Base-by-base conservation (phyloP, 2,888 invertebrate species). In the Ptychoptera albimana region DNA sequence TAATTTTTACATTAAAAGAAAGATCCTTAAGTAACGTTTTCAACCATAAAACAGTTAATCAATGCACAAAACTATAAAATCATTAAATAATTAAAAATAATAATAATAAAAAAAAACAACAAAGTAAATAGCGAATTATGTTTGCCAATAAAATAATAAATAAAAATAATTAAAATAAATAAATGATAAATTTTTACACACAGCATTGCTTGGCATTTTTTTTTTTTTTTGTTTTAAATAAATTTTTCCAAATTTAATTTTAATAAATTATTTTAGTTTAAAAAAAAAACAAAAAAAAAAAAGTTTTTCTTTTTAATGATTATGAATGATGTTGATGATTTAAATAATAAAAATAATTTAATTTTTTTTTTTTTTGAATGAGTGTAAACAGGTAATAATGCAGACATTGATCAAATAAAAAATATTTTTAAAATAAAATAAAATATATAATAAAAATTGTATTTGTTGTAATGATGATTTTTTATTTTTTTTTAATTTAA, bases 111-210 rank as follows among this genome's bases (percentile, higher is more conserved):
- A 5, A 5, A 23, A 23, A 5, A 23, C 3, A 23, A 23, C 7
- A 23, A 23, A 23, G 23, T 23, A 23, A 23, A 23, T 23, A 23
- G 23, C 23, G 23, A 23, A 23, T 23, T 23, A 23, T 23, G 23
- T 23, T 23, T 23, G 23, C 23, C 23, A 23, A 23, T 23, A 5
- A 23, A 23, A 5, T 23, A 3, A 23, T 23, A 23, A 23, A 23
- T 23, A 23, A 23, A 23, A 23, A 7, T 23, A 23, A 32, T 7
- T 32, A 4, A 32, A 32, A 32, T 7, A 9, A 32, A 32, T 7
- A 32, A 32, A 11, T 3, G 8, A 32, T 37, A 38, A 29, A 37
- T 44, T 38, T 48, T 48, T 48, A 50, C 50, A 50, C 50, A 50
- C 50, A 50, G 50, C 50, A 50, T 48, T 45, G 45, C 37, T 9